Base-by-base conservation (phyloP, 2,888 invertebrate species). In the Miltochrista miniata region DNA sequence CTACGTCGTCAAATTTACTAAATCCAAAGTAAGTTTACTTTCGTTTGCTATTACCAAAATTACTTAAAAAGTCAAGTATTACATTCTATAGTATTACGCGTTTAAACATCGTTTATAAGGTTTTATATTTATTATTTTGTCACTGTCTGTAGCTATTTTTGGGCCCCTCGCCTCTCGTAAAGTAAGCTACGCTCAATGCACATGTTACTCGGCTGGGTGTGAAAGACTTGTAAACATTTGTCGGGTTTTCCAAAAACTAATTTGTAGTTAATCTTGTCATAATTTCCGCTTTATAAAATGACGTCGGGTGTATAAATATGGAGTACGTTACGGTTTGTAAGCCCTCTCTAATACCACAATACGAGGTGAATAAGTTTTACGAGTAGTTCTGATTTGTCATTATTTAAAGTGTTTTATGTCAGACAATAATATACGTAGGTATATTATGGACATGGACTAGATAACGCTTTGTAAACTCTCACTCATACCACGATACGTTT, bases 201-300 rank as follows among this genome's bases (percentile, higher is more conserved):
- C 55, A 54, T 61, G 66, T 60, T 61, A 37, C 54, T 56, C 36
- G 36, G 48, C 52, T 58, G 64, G 53, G 50, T 61, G 59, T 55
- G 57, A 48, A 56, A 38, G 53, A 63, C 57, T 64, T 46, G 52
- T 61, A 70, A 64, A 65, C 64, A 68, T 59, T 70, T 51, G 48
- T 62, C 45, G 48, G 37, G 47, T 51, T 44, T 52, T 33, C 43
- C 48, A 44, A 56, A 54, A 61, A n/a, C n/a, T 38, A 51, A 53
- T 47, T 44, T 48, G 42, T 37, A 53, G 24, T 44, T 58, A 66
- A 58, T 64, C 57, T 35, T 42, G 15, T 45, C 50, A 61, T 61
- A 56, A 58, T 55, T 60, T 55, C 55, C 43, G 54, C 45, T 57
- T 54, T 54, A 43, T 35, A 31, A 54, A 38, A 47, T 54, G 29